A percentile compares a stretch with the other conserved stretches of the same genome.
phyloP scores from a whole-genome alignment of 2,888 invertebrate genomes.

The Yponomeuta sedellus region DNA sequence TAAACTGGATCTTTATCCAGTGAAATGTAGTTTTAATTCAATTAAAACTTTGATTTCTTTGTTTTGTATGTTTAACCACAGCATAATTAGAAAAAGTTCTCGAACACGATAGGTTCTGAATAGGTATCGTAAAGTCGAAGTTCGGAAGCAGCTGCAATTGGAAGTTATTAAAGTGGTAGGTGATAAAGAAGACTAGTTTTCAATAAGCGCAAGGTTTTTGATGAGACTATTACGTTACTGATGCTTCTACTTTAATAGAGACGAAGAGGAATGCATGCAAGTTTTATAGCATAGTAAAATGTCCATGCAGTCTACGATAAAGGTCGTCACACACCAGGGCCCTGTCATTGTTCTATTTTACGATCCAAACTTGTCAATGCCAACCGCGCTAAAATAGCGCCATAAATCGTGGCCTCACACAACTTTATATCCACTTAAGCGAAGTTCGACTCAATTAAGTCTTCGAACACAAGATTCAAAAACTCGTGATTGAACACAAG shows the following conservation, averaged over 20 bases:
- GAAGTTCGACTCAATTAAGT: no score
- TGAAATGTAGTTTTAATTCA: no score
- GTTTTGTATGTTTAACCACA: background rate
- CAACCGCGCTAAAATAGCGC: background rate
- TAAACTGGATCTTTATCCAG: no score
- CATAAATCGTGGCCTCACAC: background rate
- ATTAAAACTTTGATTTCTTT: no score
- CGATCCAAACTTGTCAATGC: slow-evolving; percentile 1
- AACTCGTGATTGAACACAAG: background rate
- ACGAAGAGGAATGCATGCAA: background rate
- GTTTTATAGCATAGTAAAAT: background rate
- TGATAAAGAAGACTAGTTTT: background rate
- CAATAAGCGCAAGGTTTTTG: background rate
- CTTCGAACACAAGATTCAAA: background rate
- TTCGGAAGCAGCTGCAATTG: background rate
- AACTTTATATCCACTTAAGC: no score
- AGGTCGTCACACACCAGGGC: background rate
- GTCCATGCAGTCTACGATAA: background rate
- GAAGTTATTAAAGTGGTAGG: background rate
- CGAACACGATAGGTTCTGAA: background rate
- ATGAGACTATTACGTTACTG: background rate
- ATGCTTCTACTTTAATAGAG: background rate
- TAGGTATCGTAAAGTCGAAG: background rate
- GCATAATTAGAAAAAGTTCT: background rate
- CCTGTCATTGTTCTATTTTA: background rate